Conservation (phyloP, 2,113 vertebrate genomes). For the Grallaria varia region DNA sequence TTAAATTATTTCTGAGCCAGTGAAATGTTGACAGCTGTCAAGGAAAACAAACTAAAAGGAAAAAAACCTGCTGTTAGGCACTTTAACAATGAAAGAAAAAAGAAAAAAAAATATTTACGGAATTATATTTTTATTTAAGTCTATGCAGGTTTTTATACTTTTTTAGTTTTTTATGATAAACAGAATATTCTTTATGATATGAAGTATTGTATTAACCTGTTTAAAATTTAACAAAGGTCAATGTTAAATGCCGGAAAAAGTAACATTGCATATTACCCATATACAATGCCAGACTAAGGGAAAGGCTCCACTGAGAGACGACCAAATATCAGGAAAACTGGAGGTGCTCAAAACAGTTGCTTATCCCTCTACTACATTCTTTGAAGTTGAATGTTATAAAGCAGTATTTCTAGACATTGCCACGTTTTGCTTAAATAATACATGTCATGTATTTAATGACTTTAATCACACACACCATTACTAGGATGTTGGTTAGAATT, state of each 20-base stretch:
- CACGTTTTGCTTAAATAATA: background rate
- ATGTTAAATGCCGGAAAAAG: background rate
- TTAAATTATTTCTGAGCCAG: slow-evolving; percentile 17
- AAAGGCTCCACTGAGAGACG: background rate
- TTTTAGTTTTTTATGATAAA: background rate
- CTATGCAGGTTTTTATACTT: background rate
- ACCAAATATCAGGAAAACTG: background rate
- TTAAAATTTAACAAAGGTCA: background rate
- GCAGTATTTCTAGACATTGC: background rate
- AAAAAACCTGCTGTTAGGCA: background rate
- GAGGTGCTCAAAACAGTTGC: background rate
- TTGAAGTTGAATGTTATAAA: background rate
- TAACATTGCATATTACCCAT: background rate
- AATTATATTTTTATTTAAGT: background rate
- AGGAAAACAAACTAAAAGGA: background rate
- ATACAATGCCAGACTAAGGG: background rate
- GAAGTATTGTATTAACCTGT: background rate
- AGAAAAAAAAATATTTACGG: background rate
- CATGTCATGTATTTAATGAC: background rate
- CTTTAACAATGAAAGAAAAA: background rate
- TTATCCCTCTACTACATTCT: background rate
- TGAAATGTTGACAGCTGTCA: slow-evolving; percentile 28
- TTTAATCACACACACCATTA: background rate
- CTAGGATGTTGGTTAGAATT: background rate
- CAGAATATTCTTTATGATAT: background rate